Evolutionary conservation across 2,113 vertebrate species (phyloP).

Genomic region (Hemiprocne comata): DNA sequence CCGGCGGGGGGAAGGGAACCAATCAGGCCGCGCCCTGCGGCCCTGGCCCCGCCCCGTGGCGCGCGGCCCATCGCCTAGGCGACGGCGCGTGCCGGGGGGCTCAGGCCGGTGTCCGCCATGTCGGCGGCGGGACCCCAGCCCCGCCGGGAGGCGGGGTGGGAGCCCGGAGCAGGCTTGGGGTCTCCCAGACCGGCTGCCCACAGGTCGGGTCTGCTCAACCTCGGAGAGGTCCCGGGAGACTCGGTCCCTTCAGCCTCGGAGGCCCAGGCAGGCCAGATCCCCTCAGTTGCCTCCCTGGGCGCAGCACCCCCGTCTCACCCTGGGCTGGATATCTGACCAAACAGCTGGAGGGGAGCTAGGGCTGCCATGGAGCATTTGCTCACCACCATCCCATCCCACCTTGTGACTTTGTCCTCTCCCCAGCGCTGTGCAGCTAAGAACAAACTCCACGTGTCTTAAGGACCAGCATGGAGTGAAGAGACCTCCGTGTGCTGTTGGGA

Average conservation of each 20-base stretch:
- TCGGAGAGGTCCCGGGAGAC: no score
- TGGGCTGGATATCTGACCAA: no score
- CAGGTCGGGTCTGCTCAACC: no score
- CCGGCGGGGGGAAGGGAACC: neutral
- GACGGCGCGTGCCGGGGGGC: neutral
- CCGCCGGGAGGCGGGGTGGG: no score
- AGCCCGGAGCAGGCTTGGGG: neutral
- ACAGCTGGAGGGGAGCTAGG: neutral
- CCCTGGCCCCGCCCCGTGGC: neutral
- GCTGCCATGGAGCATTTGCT: no score
- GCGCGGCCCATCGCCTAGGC: neutral
- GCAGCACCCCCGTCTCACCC: neutral
- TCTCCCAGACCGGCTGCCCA: neutral
- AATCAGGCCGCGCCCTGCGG: neutral
- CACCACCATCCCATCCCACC: no score
- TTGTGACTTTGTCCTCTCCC: no score
- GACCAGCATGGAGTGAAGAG: accelerated
- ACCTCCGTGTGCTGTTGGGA: accelerated
- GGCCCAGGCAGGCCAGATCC: neutral
- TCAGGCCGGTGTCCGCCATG: neutral
- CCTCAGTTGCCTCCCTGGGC: no score
- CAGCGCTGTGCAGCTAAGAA: no score
- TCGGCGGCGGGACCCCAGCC: neutral
- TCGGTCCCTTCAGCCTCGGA: neutral
- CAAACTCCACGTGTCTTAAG: accelerated